Evolutionary conservation across 2,888 invertebrate genomes (phyloP).

Genomic region (Apamea sordens): DNA sequence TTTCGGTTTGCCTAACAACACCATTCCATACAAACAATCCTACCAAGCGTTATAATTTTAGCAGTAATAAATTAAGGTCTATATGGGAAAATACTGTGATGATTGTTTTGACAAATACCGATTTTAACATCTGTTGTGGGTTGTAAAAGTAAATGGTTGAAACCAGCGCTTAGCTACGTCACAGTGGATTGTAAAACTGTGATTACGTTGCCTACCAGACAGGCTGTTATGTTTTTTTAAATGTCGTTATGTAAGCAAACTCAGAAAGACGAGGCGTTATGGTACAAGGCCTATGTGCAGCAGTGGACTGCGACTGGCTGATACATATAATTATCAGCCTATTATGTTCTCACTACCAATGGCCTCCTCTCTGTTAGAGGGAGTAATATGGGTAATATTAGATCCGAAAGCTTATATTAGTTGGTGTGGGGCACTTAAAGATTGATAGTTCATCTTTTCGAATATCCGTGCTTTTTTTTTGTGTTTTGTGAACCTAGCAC

Average conservation of each 20-base stretch:
- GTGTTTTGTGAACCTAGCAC: neutral
- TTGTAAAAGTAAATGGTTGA: slow-evolving; percentile 9
- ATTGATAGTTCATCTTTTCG: neutral
- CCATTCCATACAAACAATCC: neutral
- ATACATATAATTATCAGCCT: neutral
- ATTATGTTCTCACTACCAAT: no score
- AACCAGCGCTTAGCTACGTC: neutral
- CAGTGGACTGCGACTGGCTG: neutral
- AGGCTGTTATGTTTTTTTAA: neutral
- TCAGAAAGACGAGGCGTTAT: neutral
- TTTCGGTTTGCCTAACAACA: neutral
- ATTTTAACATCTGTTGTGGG: neutral
- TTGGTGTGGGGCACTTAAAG: neutral
- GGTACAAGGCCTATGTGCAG: neutral
- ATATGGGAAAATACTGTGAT: slow-evolving; percentile 11
- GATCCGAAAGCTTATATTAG: no score
- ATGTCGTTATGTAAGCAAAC: no score
- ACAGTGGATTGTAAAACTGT: neutral
- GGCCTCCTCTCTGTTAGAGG: no score
- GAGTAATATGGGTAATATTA: neutral
- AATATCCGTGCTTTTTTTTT: neutral
- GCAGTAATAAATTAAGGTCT: neutral
- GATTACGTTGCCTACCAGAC: neutral
- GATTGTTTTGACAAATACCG: slow-evolving; percentile 9
- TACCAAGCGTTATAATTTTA: neutral